Percentiles rank a stretch among this genome's conserved stretches.
Conservation (phyloP, 2,797 vertebrate species). For the Crocidura indochinensis region DNA sequence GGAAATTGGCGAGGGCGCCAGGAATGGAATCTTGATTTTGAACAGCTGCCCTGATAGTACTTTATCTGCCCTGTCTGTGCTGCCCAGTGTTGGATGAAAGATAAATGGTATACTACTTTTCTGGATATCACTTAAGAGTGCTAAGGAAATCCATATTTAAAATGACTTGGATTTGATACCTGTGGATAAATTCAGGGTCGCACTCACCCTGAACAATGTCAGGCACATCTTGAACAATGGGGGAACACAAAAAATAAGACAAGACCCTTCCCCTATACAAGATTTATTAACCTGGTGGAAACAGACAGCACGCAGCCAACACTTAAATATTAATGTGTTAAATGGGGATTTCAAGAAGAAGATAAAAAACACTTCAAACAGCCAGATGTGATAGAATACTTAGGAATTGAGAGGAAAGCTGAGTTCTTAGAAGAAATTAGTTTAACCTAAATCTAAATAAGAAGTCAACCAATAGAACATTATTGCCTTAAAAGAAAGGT, state of each 20-base stretch:
- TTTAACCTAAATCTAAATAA: constrained; percentile 45
- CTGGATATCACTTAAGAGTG: not conserved
- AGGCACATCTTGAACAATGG: not conserved
- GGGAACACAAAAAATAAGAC: not conserved
- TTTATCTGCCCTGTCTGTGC: not conserved
- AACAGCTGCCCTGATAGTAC: not conserved
- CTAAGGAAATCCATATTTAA: constrained; percentile 40
- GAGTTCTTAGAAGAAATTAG: not conserved
- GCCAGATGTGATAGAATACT: not conserved
- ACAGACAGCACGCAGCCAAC: not conserved
- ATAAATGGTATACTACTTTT: not conserved
- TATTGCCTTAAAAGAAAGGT: not conserved
- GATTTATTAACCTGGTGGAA: constrained; percentile 6
- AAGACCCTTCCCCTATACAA: not conserved
- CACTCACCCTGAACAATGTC: not conserved
- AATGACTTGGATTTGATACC: constrained; percentile 18
- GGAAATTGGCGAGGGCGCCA: not conserved
- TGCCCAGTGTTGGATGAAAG: not conserved
- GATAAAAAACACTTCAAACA: no score
- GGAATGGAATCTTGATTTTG: not conserved
- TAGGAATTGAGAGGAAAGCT: not conserved
- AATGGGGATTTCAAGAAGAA: constrained; percentile 43
- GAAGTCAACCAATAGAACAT: not conserved
- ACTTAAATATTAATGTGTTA: not conserved
- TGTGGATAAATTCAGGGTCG: not conserved